These are phyloP conservation scores for Lampris incognitus DNA, from an alignment of 2,113 vertebrate genomes.

Conservation along the genomic window DNA sequence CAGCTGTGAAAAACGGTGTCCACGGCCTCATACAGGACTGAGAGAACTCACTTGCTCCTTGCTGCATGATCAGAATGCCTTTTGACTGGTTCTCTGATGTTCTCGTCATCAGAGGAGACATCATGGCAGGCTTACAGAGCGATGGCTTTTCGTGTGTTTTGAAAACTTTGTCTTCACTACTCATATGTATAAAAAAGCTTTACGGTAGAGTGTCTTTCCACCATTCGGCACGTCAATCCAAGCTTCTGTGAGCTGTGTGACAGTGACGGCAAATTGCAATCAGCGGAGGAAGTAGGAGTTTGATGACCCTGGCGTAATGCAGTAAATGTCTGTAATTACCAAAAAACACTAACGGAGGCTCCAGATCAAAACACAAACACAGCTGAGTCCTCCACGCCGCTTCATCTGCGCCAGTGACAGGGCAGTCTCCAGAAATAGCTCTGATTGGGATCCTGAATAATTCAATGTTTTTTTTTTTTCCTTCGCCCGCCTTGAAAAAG, in stretches of 20 bases:
- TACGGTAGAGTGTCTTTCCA: conserved; percentile 35
- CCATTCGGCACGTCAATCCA: conserved; percentile 52
- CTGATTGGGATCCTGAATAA: conserved; percentile 78
- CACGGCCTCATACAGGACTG: background rate
- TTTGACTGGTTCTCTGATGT: conserved; percentile 25
- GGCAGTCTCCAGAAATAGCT: conserved; percentile 74
- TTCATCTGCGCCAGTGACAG: conserved; percentile 52
- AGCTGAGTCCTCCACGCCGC: conserved; percentile 42
- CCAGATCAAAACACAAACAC: conserved; percentile 72
- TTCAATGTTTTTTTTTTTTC: conserved; percentile 77
- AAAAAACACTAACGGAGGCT: conserved; percentile 54
- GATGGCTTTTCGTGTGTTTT: conserved; percentile 36
- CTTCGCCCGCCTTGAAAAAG: conserved; percentile 57
- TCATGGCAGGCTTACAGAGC: conserved; percentile 13
- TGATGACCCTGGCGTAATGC: conserved; percentile 59
- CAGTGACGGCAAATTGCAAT: conserved; percentile 49
- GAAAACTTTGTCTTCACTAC: background rate
- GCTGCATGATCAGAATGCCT: conserved; percentile 3
- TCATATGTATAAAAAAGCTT: background rate
- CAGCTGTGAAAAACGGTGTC: background rate
- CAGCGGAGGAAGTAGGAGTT: conserved; percentile 51
- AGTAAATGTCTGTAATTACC: conserved; percentile 64
- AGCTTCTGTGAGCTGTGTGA: conserved; percentile 30
- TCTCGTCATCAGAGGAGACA: conserved; percentile 13
- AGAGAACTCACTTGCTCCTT: background rate